Evolutionary conservation across 2,113 vertebrate species (phyloP).

Genomic region (Cervus canadensis): DNA sequence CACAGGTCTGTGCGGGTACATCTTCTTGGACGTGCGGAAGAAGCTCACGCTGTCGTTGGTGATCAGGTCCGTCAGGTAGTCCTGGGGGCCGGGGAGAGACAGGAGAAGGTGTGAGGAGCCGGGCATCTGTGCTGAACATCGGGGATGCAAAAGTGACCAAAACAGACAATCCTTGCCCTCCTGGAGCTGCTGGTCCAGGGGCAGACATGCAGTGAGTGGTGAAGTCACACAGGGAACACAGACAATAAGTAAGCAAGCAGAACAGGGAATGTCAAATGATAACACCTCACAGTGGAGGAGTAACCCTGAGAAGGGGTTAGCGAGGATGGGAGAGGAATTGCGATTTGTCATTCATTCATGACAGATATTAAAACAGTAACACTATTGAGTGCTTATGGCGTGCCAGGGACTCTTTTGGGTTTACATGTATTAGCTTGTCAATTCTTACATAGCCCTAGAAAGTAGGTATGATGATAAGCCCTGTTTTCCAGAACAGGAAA

Average conservation of each 20-base stretch:
- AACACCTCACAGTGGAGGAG: background rate
- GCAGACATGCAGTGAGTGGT: background rate
- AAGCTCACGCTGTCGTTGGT: constrained; percentile 97
- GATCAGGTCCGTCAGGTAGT: constrained; percentile 97
- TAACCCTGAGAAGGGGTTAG: background rate
- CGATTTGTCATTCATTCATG: rapidly evolving
- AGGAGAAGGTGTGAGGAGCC: background rate
- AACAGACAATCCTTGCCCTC: background rate
- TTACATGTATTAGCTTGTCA: background rate
- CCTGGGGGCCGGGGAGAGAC: constrained; percentile 78
- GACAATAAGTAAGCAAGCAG: background rate
- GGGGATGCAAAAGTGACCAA: background rate
- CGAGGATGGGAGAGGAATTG: background rate
- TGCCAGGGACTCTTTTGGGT: background rate
- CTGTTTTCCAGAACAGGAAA: background rate
- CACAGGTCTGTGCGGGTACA: constrained; percentile 94
- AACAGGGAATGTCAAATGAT: background rate
- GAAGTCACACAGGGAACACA: background rate
- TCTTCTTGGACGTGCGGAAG: constrained; percentile 95
- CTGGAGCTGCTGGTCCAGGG: rapidly evolving
- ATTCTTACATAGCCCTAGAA: background rate
- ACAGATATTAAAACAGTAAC: background rate
- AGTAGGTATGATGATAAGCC: background rate
- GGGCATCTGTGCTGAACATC: rapidly evolving
- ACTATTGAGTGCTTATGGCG: rapidly evolving